Evolutionary conservation across 1,140 invertebrate genomes (phyloP), one percentile per base, ranked within the genome.

Genomic region (Zaprionus vittiger): DNA sequence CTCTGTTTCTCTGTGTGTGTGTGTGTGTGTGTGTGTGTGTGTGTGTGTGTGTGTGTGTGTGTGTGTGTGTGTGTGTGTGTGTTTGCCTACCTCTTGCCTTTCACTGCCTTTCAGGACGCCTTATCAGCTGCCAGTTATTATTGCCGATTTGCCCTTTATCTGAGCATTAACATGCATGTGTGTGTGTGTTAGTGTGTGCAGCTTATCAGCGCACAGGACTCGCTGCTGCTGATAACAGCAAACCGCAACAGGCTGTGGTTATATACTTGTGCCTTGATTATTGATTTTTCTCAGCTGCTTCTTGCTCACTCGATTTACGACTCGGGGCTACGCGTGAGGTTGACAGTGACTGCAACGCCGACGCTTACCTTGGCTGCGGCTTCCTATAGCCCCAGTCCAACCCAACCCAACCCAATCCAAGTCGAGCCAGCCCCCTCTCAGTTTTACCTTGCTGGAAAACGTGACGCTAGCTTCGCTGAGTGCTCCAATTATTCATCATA

Each of bases 401-500:
- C 2, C 41, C 38, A 44, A 44, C 2, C 41, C 38, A 41, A 41
- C 15, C 15, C 15, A 41, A 41, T 6, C 49, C 62, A 60, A 22
- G 26, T 9, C 5, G 14, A 60, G 17, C 6, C 17, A 55, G 31
- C 37, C 65, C 69, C 77, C 22, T 17, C 22, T 56, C 14, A 76
- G 66, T 71, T 80, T 78, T 82, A 78, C 80, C 80, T 82, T 82
- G 80, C 62, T 66, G 37, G 60, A 47, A 68, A 86, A 86, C 83
- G 79, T 82, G 79, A 79, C 22, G 66, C 37, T 38, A 59, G 65
- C 60, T 66, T 75, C 44, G 79, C 81, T 65, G 80, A 81, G 63
- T 89, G 85, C 76, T 90, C 85, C 85, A 89, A 85, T 89, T 89
- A 89, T 89, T 81, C 69, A 72, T 68, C 55, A 81, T 76, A 81